Base-by-base conservation (phyloP, 1,140 invertebrate genomes). In the Littorina saxatilis region DNA sequence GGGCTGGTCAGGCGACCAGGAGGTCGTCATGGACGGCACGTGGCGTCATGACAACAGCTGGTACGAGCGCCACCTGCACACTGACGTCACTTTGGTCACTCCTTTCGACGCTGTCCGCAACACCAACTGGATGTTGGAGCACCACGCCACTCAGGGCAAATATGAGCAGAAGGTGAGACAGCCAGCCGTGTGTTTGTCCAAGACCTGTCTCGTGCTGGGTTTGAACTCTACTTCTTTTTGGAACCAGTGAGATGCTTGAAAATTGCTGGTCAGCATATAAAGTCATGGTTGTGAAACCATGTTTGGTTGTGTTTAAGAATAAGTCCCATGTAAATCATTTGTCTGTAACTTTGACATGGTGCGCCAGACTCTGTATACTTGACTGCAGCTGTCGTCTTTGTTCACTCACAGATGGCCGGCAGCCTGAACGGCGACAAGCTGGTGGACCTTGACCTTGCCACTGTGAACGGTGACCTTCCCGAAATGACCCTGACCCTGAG, bases 81-180 rank as follows among this genome's bases (percentile, higher is more conserved):
- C 50, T n/a, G 80, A 75, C 35, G 1, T 86, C 32, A 72, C 70
- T 23, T 29, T 88, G 3, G 27, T 50, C 23, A 86, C 87, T 27
- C 87, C 87, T 23, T 88, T 87, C 58, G 75, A 74, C 43, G 47
- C 66, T 11, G 39, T 83, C 11, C 74, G 68, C 61, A 27, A 4
- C 2, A 52, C 40, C 70, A 73, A 23, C 40, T 73, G 70, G 70
- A 2, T 73, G 70, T 29, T 50, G 2, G 70, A 73, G 70, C 39
- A 52, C 40, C 70, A 73, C 40, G 9, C 70, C 29, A 27, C 70
- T 5, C 70, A 73, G 40, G 43, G 39, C 70, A 73, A 73, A 52
- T 50, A 52, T 15, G 70, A 73, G 32, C 40, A 73, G 23, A 47
- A 52, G 70, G 70, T 73, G 70, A 73, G 70, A 0, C 43, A n/a